Evolutionary conservation across 2,888 invertebrate species (phyloP), one percentile per base, ranked within the genome.

Genomic region (Limnephilus auricula): DNA sequence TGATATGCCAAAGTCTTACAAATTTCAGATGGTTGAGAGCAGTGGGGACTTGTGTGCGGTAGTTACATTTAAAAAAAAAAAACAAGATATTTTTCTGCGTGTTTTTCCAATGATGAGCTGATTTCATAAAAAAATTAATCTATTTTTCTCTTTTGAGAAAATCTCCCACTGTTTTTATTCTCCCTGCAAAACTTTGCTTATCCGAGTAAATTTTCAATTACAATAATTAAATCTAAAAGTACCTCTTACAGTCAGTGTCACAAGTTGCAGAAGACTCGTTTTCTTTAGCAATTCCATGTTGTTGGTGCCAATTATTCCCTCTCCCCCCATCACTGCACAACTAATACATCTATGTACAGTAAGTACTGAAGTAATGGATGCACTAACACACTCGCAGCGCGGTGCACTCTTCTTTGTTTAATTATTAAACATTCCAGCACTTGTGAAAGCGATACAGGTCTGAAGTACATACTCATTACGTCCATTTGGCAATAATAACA

Each of bases 201-300:
- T 65, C 65, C 65, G 65, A 65, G 65, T n/a, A 65, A 65, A 65
- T n/a, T 65, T 25, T 65, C 65, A 65, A 65, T 65, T 65, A 65
- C 9, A 25, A 65, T 65, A 25, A 65, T 65, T 65, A 25, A 65
- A 65, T n/a, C 6, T 65, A 65, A 25, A 65, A 25, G 50, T 65
- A 65, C 65, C 65, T 65, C 4, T n/a, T 9, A n/a, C 65, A 65
- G 65, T 65, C 65, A 6, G 65, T 65, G 65, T 65, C 65, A 65
- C 65, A 65, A 65, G 65, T 65, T 65, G 65, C 65, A 65, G 65
- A 65, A 65, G 65, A 65, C 65, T 65, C 65, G 65, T 65, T 65
- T 65, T 65, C 65, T 65, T 65, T 65, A 65, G 65, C 65, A 65
- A 65, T 65, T 65, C 25, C 65, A n/a, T 65, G 65, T 65, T 65